Conservation (phyloP, 2,888 invertebrate species). For the Octodonta nipae region DNA sequence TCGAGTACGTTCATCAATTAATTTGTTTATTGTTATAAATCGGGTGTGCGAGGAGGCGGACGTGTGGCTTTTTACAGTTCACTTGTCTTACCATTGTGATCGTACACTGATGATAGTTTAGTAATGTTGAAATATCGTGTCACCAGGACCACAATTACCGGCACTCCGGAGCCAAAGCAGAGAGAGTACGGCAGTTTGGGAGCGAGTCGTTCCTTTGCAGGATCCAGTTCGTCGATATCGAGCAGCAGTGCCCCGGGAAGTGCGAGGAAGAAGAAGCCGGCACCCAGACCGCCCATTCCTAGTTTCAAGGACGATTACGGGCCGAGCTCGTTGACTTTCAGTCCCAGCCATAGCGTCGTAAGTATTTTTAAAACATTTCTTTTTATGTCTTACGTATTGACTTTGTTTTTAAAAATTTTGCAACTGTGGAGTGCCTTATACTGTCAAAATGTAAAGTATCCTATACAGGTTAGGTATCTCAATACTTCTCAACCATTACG, state of each 20-base stretch:
- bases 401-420: no score
- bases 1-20: no score
- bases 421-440: no score
- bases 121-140: slow-evolving; percentile 31
- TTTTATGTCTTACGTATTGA: no score
- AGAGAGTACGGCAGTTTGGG: slow-evolving; percentile 19
- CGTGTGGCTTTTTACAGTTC: background rate
- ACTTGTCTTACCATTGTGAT: background rate
- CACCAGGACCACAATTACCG: slow-evolving; percentile 22
- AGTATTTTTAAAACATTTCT: slow-evolving; percentile 14
- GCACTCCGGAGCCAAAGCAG: slow-evolving; percentile 29
- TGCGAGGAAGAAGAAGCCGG: slow-evolving; percentile 50
- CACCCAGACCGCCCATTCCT: slow-evolving; percentile 49
- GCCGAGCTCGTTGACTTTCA: slow-evolving; percentile 26
- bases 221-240: slow-evolving; percentile 35
- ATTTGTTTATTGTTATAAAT: no score
- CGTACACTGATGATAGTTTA: background rate
- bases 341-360: slow-evolving; percentile 31
- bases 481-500: no score
- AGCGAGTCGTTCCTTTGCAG: slow-evolving; percentile 22
- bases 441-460: no score
- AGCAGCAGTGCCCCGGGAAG: slow-evolving; percentile 27
- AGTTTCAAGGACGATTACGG: slow-evolving; percentile 17
- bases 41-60: no score
- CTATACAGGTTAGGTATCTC: no score